Base-by-base conservation (phyloP, 2,888 invertebrate genomes). In the Dicyrtomina minuta region DNA sequence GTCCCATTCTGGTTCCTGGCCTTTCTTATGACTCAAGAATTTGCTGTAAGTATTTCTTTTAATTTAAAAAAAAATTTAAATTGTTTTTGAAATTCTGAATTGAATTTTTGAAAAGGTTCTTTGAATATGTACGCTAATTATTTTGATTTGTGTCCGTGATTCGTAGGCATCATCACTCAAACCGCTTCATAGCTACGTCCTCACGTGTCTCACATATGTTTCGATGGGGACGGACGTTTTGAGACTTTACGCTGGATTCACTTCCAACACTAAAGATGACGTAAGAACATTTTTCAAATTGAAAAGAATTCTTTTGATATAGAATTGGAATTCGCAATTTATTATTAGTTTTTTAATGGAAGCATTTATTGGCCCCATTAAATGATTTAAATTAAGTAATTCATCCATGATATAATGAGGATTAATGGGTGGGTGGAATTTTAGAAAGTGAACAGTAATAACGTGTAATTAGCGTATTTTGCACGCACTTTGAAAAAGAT, bases 161-260 rank as follows among this genome's bases (percentile, higher is more conserved):
- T n/a, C n/a, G 12, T 51, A 67, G 67, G 22, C 60, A 3, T 49
- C n/a, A 10, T 67, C 67, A 20, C 20, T 67, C 17, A 67, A 67
- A 24, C 67, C 67, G 3, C 51, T 67, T 2, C 67, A 67, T 26
- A 67, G 59, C 33, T 67, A 67, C 51, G 67, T 67, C 22, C 67
- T 51, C 26, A 33, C 49, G 5, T 43, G 67, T 22, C 13, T 60
- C 6, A 60, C 60, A 2, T 67, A 60, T 13, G 59, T 60, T 13
- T 56, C 41, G 2, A 56, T 67, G 46, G 60, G 26, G 2, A 60
- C 60, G 3, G 67, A 67, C 17, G 51, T 27, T 12, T 51, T 59
- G 10, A 27, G 67, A 41, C 26, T 67, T 22, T 67, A 67, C 17
- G 67, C 51, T 15, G 67, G 67, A 39, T 46, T 67, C 20, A 6